phyloP scores from a whole-genome alignment of 1,140 invertebrate species.

The Matsumurasca onukii region DNA sequence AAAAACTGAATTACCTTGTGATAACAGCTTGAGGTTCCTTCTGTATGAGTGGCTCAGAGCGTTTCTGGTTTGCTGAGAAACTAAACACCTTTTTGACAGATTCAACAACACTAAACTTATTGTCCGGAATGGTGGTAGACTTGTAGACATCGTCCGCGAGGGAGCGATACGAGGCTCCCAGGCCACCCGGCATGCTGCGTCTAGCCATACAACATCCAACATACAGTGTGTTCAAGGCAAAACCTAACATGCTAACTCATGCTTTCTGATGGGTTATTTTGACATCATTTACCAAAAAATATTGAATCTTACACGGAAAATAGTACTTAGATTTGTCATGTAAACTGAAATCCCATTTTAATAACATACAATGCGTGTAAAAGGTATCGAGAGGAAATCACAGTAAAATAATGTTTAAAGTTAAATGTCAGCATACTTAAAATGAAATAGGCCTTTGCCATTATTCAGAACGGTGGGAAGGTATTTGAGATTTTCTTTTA shows the following conservation, averaged over 20 bases:
- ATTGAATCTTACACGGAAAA: too few relatives aligned
- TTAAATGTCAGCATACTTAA: too few relatives aligned
- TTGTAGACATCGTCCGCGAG: conserved; percentile 63
- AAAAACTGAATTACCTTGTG: conserved; percentile 53
- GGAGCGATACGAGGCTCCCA: conserved; percentile 62
- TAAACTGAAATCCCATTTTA: too few relatives aligned
- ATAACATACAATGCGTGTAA: too few relatives aligned
- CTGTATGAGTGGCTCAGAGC: conserved; percentile 56
- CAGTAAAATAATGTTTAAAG: too few relatives aligned
- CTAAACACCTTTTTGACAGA: conserved; percentile 63
- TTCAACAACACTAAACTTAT: conserved; percentile 56
- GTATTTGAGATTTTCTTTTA: too few relatives aligned
- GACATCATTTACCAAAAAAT: too few relatives aligned
- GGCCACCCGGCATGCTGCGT: conserved; percentile 55
- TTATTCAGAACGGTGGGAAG: too few relatives aligned
- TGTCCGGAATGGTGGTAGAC: conserved; percentile 60
- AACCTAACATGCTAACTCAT: conserved; percentile 12
- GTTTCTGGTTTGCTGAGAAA: conserved; percentile 54
- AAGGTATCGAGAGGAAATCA: too few relatives aligned
- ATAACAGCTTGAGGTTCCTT: conserved; percentile 52
- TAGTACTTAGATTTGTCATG: too few relatives aligned
- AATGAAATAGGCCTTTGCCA: too few relatives aligned
- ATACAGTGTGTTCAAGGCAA: conserved; percentile 6
- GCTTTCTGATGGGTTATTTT: too few relatives aligned
- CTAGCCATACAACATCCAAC: not conserved